A percentile compares a stretch with the other conserved stretches of the same genome.
phyloP scores from a whole-genome alignment of 2,113 vertebrate genomes.

The Zosterops japonicus region DNA sequence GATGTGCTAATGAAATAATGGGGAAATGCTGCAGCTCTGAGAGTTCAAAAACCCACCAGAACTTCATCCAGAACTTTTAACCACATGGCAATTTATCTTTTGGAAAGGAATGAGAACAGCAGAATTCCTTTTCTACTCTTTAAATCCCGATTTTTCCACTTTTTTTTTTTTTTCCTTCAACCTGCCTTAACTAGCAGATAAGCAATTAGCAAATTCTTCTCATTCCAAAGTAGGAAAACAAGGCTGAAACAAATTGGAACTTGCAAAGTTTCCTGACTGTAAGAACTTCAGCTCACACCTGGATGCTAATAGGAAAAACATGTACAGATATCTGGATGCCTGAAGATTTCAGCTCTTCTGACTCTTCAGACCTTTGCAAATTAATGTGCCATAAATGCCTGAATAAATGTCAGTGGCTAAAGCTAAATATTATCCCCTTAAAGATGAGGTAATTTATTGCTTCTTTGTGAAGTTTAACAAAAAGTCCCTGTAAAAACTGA shows the following conservation, averaged over 20 bases:
- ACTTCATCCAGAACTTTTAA: background rate
- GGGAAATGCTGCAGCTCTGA: background rate
- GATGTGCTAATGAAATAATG: background rate
- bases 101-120: background rate
- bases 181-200: conserved; percentile 63
- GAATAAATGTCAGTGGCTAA: background rate
- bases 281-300: conserved; percentile 46
- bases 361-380: background rate
- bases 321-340: conserved; percentile 32
- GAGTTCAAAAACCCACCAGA: background rate
- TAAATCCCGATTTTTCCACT: background rate
- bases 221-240: conserved; percentile 51
- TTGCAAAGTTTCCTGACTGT: conserved; percentile 48
- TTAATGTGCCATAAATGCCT: background rate
- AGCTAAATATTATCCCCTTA: background rate
- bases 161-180: background rate
- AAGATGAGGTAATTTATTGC: background rate
- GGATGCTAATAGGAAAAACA: conserved; percentile 38
- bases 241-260: conserved; percentile 55
- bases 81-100: background rate
- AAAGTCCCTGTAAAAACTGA: background rate
- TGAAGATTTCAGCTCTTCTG: background rate
- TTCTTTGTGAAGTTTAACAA: background rate
- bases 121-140: background rate
- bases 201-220: conserved; percentile 49